Evolutionary conservation across 2,113 vertebrate genomes (phyloP), one percentile per base, ranked within the genome.

Genomic region (Serilophus lunatus): DNA sequence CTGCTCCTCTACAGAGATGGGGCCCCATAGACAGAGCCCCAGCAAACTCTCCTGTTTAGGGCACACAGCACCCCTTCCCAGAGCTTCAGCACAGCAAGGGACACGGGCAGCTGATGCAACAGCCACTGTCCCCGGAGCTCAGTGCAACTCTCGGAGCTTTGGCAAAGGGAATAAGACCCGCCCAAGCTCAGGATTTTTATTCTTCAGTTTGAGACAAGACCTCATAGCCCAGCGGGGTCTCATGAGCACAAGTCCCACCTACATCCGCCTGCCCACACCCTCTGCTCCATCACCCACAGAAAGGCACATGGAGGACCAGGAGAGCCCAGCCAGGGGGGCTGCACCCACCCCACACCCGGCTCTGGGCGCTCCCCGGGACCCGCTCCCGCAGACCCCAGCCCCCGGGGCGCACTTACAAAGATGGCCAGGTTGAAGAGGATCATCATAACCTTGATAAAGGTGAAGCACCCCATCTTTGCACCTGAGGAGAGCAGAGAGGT

Each of bases 391-490:
- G 29, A 25, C 11, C 53, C 36, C 50, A 13, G 5, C 14, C 25
- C 35, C 51, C 45, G 40, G 64, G 81, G 50, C 19, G 61, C 97
- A 99, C 99, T 99, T 98, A 99, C 99, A 54, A 98, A 98, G 93
- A 99, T 98, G 88, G 98, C 74, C 86, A 98, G 92, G 97, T 99
- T 99, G 98, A 99, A 99, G 78, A 99, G 72, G 93, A 98, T 50
- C 98, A 99, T 99, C 97, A 98, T 97, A 53, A 98, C 93, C 96
- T 99, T 99, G 96, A 99, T 90, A 82, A 99, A 99, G 75, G 96
- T 98, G 97, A 98, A 99, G 97, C 97, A 98, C 82, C 98, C 97
- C 99, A 99, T 99, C 96, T 97, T 98, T 90, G 97, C 93, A 69
- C 88, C 98, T 98, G 91, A 22, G 63, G 95, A 93, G 65, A 92